Percentiles rank a stretch among this genome's conserved stretches.
phyloP scores from a whole-genome alignment of 1,140 invertebrate species.

The Procambarus virginalis region DNA sequence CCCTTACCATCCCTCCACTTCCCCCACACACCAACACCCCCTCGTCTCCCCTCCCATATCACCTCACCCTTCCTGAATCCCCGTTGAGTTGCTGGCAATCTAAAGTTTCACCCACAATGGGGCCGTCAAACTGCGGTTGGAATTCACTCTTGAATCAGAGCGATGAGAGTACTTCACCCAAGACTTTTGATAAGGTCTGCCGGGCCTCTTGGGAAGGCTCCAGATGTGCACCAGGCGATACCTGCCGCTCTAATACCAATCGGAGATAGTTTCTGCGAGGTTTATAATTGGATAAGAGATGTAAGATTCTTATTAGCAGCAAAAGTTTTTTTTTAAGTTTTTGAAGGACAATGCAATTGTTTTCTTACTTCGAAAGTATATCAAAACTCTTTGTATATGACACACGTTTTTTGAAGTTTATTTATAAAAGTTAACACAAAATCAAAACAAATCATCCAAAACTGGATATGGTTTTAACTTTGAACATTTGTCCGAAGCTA shows the following conservation, averaged over 20 bases:
- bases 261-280: not conserved
- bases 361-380: too few species aligned
- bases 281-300: not conserved
- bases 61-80: not conserved
- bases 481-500: too few species aligned
- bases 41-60: not conserved
- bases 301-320: not conserved
- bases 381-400: too few species aligned
- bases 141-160: constrained; percentile 22
- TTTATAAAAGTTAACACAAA: too few species aligned
- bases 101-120: constrained; percentile 30
- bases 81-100: constrained; percentile 20
- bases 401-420: too few species aligned
- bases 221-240: not conserved
- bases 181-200: constrained; percentile 5
- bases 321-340: too few species aligned
- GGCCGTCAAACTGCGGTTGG: constrained; percentile 27
- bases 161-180: not conserved
- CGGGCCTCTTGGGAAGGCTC: not conserved
- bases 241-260: not conserved
- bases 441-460: too few species aligned
- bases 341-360: too few species aligned
- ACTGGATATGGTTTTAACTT: not conserved
- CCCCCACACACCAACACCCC: not conserved
- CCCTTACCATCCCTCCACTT: not conserved